A percentile compares a stretch with the other conserved stretches of the same genome.
Conservation (phyloP, 2,888 invertebrate species). For the Melanophora roralis region DNA sequence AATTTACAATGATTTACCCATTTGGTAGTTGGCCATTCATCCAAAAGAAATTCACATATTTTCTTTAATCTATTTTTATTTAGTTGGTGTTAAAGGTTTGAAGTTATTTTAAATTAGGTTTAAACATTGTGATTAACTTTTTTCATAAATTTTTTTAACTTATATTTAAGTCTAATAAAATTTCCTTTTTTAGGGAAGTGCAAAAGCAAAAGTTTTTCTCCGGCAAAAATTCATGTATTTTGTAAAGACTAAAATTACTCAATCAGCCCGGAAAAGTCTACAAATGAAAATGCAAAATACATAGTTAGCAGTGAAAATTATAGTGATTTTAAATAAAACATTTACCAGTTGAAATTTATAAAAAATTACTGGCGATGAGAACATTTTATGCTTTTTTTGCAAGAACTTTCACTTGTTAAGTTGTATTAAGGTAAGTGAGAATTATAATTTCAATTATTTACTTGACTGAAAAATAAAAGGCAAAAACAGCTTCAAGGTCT, state of each 20-base stretch:
- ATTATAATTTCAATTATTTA: slow-evolving; percentile 35
- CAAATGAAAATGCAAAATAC: slow-evolving; percentile 29
- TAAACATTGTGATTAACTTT: slow-evolving; percentile 60
- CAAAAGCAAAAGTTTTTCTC: not conserved
- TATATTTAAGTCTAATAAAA: not conserved
- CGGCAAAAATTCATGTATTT: slow-evolving; percentile 11
- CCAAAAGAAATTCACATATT: not conserved
- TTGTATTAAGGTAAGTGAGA: slow-evolving; percentile 15
- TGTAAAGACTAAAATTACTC: slow-evolving; percentile 57
- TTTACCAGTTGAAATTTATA: slow-evolving; percentile 52
- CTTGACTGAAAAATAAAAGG: slow-evolving; percentile 11
- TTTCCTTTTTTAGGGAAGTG: not conserved
- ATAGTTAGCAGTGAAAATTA: slow-evolving; percentile 46
- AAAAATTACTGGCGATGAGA: slow-evolving; percentile 47
- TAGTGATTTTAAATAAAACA: slow-evolving; percentile 52
- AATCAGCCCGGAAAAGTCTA: slow-evolving; percentile 45
- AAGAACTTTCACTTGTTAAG: slow-evolving; percentile 54
- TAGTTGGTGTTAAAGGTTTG: slow-evolving; percentile 57
- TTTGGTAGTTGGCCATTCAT: not conserved
- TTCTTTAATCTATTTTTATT: not conserved
- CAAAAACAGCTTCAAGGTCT: slow-evolving; percentile 55
- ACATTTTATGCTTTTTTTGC: slow-evolving; percentile 18
- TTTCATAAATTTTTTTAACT: slow-evolving; percentile 28
- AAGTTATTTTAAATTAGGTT: slow-evolving; percentile 53
- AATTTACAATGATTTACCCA: slow-evolving; percentile 7